Base-by-base conservation (phyloP, 2,888 invertebrate species). In the Anthrax anthrax region DNA sequence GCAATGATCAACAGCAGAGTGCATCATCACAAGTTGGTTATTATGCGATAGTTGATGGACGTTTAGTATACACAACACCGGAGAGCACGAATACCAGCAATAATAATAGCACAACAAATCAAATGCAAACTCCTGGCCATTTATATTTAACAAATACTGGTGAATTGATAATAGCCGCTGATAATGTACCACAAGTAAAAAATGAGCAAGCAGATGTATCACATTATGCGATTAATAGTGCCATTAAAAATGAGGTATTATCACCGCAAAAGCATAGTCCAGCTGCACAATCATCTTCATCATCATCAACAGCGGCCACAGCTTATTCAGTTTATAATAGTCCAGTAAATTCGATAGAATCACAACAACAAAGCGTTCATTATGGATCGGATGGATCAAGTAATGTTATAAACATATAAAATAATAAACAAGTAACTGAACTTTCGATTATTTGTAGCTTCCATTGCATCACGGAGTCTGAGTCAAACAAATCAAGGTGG, bases 261-360 rank as follows among this genome's bases (percentile, higher is more conserved):
- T 32, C 36, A 36, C 78, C 81, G 4, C 71, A 82, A 56, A 70
- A 82, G 56, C 80, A 79, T 32, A 83, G 83, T 65, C 83, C 72
- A 51, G 70, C 72, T 62, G 69, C 72, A 62, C 81, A 76, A 60
- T 8, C 4, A 5, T 75, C 77, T 12, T 79, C 80, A 57, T 79
- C 83, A 13, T 81, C 82, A 61, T 37, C 45, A 37, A 78, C 80
- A 36, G 83, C 83, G 65, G 81, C 79, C 27, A 79, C 81, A 56
- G 83, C 81, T 46, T 87, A 87, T 70, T 86, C 86, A 37, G 77
- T 84, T 74, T 87, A 87, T 64, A 83, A 86, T 63, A 86, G 84
- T 67, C 86, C 87, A 18, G 79, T 84, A 79, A 80, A 81, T 59
- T 77, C 81, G 6, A 76, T 81, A 56, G 80, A 81, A 51, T 82